Evolutionary conservation across 2,797 vertebrate genomes (phyloP).

Genomic region (Hephaestus fuliginosus): DNA sequence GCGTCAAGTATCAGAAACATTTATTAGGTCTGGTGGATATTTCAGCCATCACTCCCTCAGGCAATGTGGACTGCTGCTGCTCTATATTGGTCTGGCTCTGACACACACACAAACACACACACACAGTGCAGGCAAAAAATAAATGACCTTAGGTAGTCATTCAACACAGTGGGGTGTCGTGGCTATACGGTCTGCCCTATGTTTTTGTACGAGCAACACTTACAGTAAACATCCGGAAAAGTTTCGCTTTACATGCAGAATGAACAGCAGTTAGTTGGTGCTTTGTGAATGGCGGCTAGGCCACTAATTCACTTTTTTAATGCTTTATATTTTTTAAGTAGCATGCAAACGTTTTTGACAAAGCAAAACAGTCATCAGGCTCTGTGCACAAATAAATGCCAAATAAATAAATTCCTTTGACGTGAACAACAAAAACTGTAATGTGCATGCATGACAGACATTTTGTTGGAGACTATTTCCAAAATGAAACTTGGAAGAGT

Average conservation of each 20-base stretch:
- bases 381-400: conserved; percentile 1
- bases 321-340: neutral
- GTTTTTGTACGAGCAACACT: conserved; percentile 23
- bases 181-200: conserved; percentile 33
- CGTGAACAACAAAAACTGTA: conserved; percentile 46
- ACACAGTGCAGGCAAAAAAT: conserved; percentile 70
- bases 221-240: conserved; percentile 12
- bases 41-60: conserved; percentile 48
- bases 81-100: conserved; percentile 58
- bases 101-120: conserved; percentile 42
- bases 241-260: neutral
- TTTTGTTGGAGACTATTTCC: conserved; percentile 57
- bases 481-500: conserved; percentile 70
- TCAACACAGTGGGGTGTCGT: conserved; percentile 55
- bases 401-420: conserved; percentile 48
- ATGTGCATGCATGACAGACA: conserved; percentile 65
- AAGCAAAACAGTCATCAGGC: conserved; percentile 42
- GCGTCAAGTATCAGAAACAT: conserved; percentile 42
- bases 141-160: conserved; percentile 79
- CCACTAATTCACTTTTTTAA: neutral
- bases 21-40: conserved; percentile 57
- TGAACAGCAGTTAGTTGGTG: neutral
- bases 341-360: conserved; percentile 22
- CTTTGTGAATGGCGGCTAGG: neutral
- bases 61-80: conserved; percentile 49